Base-by-base conservation (phyloP, 2,113 vertebrate genomes). In the Syrmaticus mikado region DNA sequence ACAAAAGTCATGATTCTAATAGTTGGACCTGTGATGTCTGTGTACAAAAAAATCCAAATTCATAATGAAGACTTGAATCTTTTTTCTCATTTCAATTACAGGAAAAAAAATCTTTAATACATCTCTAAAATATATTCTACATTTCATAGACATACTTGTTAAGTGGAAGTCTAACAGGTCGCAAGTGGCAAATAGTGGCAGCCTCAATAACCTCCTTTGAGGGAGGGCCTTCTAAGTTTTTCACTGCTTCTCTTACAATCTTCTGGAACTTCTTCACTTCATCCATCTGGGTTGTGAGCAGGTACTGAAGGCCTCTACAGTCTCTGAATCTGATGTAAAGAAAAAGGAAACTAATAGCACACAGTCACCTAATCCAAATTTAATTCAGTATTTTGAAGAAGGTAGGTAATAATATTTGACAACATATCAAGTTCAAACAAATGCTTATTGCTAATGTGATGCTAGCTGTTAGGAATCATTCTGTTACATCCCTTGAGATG, bases 211-310 rank as follows among this genome's bases (percentile, higher is more conserved):
- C 98, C 30, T 98, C 95, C 90, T 98, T 97, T 6, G 99, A 99
- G 3, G 99, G 98, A 27, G 98, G 98, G 18, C 98, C 98, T 92
- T 99, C 99, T 11, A 99, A 98, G 21, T 98, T 98, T 97, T 99
- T 99, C 80, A 99, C 99, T 25, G 99, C 98, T 13, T 98, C 98
- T 95, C 98, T 98, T 36, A 99, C 99, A 0, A 97, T 98, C 96
- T 99, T 99, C 93, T 99, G 99, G 43, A 98, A 99, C 89, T 99
- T 99, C 95, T 97, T 98, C 60, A 99, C 94, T 83, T 99, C 98
- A 15, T 99, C 98, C 97, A 99, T 98, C 84, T 99, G 98, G 8
- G 98, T 98, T 75, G 98, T 98, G 70, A 99, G 98, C 65, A 99
- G 84, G 93, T 98, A 99, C 82, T 99, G 99, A 91, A 99, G 98